Evolutionary conservation across 2,888 invertebrate species (phyloP).

Genomic region (Pseudoips prasinana): DNA sequence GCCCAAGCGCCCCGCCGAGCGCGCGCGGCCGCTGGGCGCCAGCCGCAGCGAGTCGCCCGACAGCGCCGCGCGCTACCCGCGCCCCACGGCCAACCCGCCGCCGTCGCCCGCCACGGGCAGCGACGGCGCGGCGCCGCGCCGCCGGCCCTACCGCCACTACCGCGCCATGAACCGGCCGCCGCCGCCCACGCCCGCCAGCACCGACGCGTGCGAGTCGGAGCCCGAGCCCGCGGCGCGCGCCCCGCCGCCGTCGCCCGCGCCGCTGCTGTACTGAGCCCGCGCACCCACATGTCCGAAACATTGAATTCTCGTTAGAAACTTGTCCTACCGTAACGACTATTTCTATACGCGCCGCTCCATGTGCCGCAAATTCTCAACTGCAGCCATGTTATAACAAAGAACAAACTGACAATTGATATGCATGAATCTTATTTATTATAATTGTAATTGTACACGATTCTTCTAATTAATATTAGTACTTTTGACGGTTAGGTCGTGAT

Average conservation of each 20-base stretch:
- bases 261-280: constrained; percentile 35
- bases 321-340: neutral
- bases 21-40: constrained; percentile 16
- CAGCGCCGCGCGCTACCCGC: constrained; percentile 87
- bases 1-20: constrained; percentile 15
- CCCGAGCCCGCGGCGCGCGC: constrained; percentile 89
- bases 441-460: neutral
- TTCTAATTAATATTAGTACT: neutral
- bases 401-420: neutral
- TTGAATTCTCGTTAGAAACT: too few relatives aligned
- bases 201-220: constrained; percentile 95
- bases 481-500: too few relatives aligned
- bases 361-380: neutral
- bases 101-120: constrained; percentile 93
- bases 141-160: constrained; percentile 90
- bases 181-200: constrained; percentile 97
- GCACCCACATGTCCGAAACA: too few relatives aligned
- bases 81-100: constrained; percentile 94
- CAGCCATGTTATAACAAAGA: neutral
- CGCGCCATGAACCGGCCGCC: constrained; percentile 93
- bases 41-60: constrained; percentile 82
- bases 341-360: too few relatives aligned
- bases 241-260: constrained; percentile 94
- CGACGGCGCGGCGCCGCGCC: constrained; percentile 84
- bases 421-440: neutral